A percentile compares a stretch with the other conserved stretches of the same genome.
phyloP scores from a whole-genome alignment of 2,797 vertebrate genomes.

The Chromis chromis region DNA sequence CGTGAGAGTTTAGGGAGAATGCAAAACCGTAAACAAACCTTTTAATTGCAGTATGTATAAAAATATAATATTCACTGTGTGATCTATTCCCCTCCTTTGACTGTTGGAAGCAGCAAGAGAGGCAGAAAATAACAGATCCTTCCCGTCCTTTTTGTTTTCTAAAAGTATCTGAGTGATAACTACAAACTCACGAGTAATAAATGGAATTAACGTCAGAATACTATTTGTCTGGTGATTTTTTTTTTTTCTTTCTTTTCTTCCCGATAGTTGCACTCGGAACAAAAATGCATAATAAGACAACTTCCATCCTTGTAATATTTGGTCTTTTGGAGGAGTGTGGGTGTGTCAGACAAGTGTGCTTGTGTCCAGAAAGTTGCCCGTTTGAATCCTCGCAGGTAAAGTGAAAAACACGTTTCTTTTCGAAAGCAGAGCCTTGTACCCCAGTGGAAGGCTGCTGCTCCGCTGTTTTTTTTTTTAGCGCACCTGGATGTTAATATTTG shows the following conservation, averaged over 20 bases:
- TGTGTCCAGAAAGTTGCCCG: slow-evolving; percentile 27
- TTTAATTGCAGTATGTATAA: slow-evolving; percentile 80
- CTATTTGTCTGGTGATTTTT: slow-evolving; percentile 5
- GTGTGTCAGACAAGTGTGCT: slow-evolving; percentile 46
- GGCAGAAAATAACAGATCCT: slow-evolving; percentile 40
- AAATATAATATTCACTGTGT: slow-evolving; percentile 77
- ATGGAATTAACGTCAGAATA: slow-evolving; percentile 46
- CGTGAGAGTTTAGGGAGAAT: slow-evolving; percentile 37
- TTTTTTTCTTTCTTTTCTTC: not conserved
- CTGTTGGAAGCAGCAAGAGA: slow-evolving; percentile 57
- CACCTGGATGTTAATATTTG: slow-evolving; percentile 3
- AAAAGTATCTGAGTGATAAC: slow-evolving; percentile 29
- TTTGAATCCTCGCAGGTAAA: slow-evolving; percentile 20
- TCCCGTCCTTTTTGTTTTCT: slow-evolving; percentile 7
- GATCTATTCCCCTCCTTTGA: slow-evolving; percentile 44
- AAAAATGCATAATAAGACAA: slow-evolving; percentile 72
- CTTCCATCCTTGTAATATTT: slow-evolving; percentile 62
- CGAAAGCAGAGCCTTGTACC: not conserved
- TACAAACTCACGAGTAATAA: slow-evolving; percentile 46
- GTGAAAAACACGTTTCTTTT: not conserved
- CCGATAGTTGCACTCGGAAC: slow-evolving; percentile 70
- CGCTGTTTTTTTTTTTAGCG: not conserved
- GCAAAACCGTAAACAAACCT: slow-evolving; percentile 66
- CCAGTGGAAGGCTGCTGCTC: slow-evolving; percentile 11
- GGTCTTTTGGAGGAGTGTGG: slow-evolving; percentile 58